Percentiles rank a stretch among this genome's conserved stretches.
Evolutionary conservation across 2,888 invertebrate species (phyloP).

Genomic region (Chrysolina oricalcia): DNA sequence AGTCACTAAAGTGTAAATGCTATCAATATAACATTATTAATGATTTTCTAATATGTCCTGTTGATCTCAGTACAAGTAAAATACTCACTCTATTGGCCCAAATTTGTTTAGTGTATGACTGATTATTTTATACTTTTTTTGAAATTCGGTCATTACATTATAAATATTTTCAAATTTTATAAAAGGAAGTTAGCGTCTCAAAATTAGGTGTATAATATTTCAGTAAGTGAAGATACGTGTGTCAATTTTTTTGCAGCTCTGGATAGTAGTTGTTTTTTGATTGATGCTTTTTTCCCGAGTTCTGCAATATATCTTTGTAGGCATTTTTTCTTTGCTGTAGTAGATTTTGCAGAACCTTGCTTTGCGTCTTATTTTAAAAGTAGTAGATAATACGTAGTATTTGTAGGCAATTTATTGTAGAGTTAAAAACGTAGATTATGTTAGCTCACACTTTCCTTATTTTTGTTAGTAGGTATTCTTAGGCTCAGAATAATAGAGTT

Average conservation of each 20-base stretch:
- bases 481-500: background rate
- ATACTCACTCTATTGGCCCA: background rate
- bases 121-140: background rate
- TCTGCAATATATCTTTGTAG: background rate
- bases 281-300: background rate
- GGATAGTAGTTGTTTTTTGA: background rate
- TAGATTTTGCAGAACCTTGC: background rate
- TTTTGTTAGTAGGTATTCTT: background rate
- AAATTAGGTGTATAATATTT: background rate
- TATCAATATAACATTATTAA: background rate
- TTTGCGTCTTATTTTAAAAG: background rate
- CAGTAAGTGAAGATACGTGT: slow-evolving; percentile 43
- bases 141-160: background rate
- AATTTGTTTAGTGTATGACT: background rate
- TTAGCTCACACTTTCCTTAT: background rate
- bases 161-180: background rate
- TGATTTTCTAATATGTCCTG: slow-evolving; percentile 2
- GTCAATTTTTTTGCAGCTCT: slow-evolving; percentile 37
- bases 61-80: background rate
- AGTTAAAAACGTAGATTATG: background rate
- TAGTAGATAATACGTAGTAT: background rate
- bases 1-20: background rate
- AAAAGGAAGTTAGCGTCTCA: background rate
- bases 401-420: background rate
- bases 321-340: background rate